phyloP scores from a whole-genome alignment of 2,797 vertebrate species.

The Pteronotus mesoamericanus region DNA sequence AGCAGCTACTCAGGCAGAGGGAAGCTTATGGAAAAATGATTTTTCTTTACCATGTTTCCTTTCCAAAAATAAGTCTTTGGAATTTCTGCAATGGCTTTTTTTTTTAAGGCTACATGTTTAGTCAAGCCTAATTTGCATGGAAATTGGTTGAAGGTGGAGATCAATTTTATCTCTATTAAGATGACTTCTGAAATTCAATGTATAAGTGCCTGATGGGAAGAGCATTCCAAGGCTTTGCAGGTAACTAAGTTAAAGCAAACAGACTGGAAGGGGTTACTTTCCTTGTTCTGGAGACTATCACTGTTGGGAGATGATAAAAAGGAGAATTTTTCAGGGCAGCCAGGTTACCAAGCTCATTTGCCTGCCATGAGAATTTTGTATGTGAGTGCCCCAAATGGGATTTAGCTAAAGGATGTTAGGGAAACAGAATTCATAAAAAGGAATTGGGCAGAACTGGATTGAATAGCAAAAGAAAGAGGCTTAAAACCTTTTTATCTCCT shows the following conservation, averaged over 20 bases:
- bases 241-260: background rate
- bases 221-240: background rate
- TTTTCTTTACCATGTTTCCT: background rate
- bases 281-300: background rate
- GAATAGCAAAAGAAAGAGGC: background rate
- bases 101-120: constrained; percentile 13
- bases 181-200: constrained; percentile 28
- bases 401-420: background rate
- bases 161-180: constrained; percentile 29
- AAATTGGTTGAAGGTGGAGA: constrained; percentile 38
- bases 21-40: background rate
- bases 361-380: background rate
- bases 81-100: background rate
- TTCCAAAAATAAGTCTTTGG: background rate
- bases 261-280: background rate
- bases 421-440: constrained; percentile 32
- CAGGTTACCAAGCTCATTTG: background rate
- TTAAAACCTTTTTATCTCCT: background rate
- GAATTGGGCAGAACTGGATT: background rate
- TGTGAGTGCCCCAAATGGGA: background rate
- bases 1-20: background rate
- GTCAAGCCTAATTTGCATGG: constrained; percentile 42
- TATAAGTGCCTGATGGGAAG: background rate
- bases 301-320: background rate
- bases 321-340: background rate